phyloP scores from a whole-genome alignment of 2,888 invertebrate species.

The Exephanes ischioxanthus region DNA sequence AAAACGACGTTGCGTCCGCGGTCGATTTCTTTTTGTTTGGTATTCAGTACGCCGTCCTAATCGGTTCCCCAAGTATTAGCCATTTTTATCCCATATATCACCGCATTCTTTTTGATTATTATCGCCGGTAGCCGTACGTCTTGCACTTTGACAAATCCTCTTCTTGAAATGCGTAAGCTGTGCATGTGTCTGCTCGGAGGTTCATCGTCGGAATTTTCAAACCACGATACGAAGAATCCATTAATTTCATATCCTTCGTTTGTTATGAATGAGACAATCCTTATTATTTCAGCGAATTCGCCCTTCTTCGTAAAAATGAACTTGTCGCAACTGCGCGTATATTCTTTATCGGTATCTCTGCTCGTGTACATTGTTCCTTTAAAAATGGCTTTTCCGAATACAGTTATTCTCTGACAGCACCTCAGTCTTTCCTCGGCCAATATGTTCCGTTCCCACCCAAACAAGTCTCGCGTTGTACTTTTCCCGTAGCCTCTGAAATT shows the following conservation, averaged over 20 bases:
- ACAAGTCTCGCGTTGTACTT: conserved; percentile 27
- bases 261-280: conserved; percentile 33
- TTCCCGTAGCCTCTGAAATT: conserved; percentile 35
- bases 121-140: conserved; percentile 45
- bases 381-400: conserved; percentile 48
- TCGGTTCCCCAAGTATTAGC: conserved; percentile 32
- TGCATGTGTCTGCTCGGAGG: conserved; percentile 35
- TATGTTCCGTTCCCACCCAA: conserved; percentile 24
- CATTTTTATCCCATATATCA: conserved; percentile 11
- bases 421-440: conserved; percentile 36
- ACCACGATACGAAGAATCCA: conserved; percentile 42
- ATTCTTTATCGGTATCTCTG: conserved; percentile 29
- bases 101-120: conserved; percentile 10
- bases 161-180: conserved; percentile 41
- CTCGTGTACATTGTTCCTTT: conserved; percentile 51
- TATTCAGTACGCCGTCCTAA: conserved; percentile 19
- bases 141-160: conserved; percentile 20
- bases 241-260: conserved; percentile 42
- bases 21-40: conserved; percentile 8
- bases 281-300: conserved; percentile 44
- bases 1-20: conserved; percentile 1
- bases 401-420: conserved; percentile 37
- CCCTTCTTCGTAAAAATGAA: conserved; percentile 34
- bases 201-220: conserved; percentile 45
- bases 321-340: conserved; percentile 46